These are phyloP conservation scores for Aricia artaxerxes DNA, from an alignment of 2,888 invertebrate genomes.

Conservation along the genomic window DNA sequence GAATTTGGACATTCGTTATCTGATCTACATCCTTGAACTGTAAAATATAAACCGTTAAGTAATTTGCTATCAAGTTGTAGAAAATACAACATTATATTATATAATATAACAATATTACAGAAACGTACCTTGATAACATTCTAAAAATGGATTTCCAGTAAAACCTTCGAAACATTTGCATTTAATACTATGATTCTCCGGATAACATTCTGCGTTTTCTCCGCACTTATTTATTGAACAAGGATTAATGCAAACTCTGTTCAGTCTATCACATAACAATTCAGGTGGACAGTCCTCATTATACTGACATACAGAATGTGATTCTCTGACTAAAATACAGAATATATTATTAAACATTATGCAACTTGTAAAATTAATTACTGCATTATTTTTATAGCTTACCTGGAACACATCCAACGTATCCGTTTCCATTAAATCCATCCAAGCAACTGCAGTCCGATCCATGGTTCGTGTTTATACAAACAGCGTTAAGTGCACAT, in stretches of 20 bases:
- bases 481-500: slow-evolving; percentile 90
- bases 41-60: slow-evolving; percentile 41
- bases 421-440: slow-evolving; percentile 93
- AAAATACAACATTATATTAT: neutral
- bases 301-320: slow-evolving; percentile 87
- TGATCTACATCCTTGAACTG: slow-evolving; percentile 85
- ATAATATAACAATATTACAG: neutral
- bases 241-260: slow-evolving; percentile 90
- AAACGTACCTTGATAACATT: slow-evolving; percentile 82
- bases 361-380: slow-evolving; percentile 15
- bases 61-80: neutral
- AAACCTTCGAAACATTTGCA: slow-evolving; percentile 88
- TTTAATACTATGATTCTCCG: slow-evolving; percentile 87
- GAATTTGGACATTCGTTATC: slow-evolving; percentile 86
- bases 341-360: slow-evolving; percentile 13
- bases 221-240: slow-evolving; percentile 90
- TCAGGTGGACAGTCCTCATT: slow-evolving; percentile 95
- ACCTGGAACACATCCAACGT: slow-evolving; percentile 90
- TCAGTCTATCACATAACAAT: slow-evolving; percentile 90
- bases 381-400: slow-evolving; percentile 41
- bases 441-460: slow-evolving; percentile 92
- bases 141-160: slow-evolving; percentile 88
- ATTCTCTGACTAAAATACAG: slow-evolving; percentile 56
- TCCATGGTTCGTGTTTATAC: slow-evolving; percentile 93
- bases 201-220: slow-evolving; percentile 89